Evolutionary conservation across 1,140 invertebrate genomes (phyloP), one percentile per base, ranked within the genome.

Genomic region (Halyomorpha halys): DNA sequence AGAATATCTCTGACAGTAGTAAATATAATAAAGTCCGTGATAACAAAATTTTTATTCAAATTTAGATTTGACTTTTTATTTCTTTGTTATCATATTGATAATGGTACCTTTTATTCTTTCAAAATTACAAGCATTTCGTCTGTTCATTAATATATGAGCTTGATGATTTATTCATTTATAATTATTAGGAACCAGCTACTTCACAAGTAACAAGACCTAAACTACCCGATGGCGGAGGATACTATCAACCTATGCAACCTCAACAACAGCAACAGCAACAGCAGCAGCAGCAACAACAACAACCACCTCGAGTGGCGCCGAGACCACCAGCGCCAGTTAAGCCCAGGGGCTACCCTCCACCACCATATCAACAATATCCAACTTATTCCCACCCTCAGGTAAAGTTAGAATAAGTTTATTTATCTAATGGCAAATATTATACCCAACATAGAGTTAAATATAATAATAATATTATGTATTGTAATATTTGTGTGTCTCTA

Each of bases 211-310:
- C 59, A 2, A 49, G 56, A 6, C 44, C 18, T 19, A 60, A 60
- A 65, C n/a, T n/a, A 34, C 16, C 16, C 56, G 49, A 64, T 44
- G 61, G 53, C 8, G 23, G 53, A 16, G 18, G 23, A 11, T 56
- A 56, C 15, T 23, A 56, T 5, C 53, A 21, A 6, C 53, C 19
- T 5, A 15, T 16, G 15, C 53, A 56, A 25, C 34, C 34, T 8
- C 3, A 4, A 4, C 19, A n/a, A 14, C 45, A 3, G 13, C 15
- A 4, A 3, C 18, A 16, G 13, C 51, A n/a, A 3, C 51, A 18
- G 27, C 27, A 4, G 5, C 19, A 15, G 15, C 3, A 14, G 19
- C 53, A 56, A 15, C 15, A 15, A 25, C 53, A 56, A 21, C 53
- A 25, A 15, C 53, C 18, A 27, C 53, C 18, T 4, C 5, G 34